Conservation (phyloP, 2,113 vertebrate genomes). For the Canis aureus region DNA sequence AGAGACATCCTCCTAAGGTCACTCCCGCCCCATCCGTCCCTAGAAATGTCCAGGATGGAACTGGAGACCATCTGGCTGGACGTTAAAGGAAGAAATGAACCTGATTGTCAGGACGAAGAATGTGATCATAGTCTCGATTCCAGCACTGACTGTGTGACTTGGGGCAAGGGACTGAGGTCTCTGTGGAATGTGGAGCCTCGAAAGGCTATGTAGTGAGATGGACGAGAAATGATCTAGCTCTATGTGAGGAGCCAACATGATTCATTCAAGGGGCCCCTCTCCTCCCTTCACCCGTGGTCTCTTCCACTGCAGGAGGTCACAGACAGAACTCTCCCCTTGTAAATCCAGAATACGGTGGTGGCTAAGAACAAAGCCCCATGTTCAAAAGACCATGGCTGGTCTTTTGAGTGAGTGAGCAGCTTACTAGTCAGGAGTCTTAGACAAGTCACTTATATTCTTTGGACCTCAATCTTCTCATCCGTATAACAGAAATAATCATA, state of each 20-base stretch:
- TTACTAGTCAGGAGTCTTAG: neutral
- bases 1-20: neutral
- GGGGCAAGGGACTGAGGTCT: neutral
- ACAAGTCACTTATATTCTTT: neutral
- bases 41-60: neutral
- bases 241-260: neutral
- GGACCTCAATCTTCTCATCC: conserved; percentile 33
- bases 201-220: neutral
- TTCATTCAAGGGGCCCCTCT: neutral
- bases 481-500: neutral
- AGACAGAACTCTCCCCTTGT: neutral
- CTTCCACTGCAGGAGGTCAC: neutral
- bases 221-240: neutral
- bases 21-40: neutral
- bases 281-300: neutral
- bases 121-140: neutral
- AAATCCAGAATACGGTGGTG: neutral
- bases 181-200: neutral
- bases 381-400: neutral
- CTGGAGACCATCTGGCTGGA: neutral
- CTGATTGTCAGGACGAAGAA: neutral
- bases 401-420: neutral
- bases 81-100: neutral
- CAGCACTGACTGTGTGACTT: neutral
- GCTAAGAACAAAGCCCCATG: neutral